Conservation (phyloP, 2,888 invertebrate species). For the Xylota sylvarum region DNA sequence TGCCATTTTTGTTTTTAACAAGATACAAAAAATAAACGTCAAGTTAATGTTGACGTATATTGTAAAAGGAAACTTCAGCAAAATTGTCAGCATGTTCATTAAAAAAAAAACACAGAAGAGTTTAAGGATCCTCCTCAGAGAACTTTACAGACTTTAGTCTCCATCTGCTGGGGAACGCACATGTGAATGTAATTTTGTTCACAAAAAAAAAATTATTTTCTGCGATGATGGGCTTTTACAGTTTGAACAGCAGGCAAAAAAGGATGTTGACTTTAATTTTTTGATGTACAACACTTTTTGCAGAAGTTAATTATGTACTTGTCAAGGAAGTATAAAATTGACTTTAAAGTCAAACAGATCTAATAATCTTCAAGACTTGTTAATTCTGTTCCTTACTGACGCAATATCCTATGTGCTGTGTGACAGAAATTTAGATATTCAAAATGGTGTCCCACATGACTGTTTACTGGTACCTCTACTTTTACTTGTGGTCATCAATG, state of each 20-base stretch:
- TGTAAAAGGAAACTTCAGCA: constrained; percentile 8
- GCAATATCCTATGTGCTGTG: too few species aligned
- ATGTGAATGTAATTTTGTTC: constrained; percentile 3
- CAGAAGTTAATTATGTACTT: too few species aligned
- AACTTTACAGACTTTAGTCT: constrained; percentile 53
- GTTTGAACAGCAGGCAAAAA: background rate
- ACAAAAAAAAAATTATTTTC: background rate
- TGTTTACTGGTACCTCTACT: too few species aligned
- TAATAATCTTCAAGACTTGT: too few species aligned
- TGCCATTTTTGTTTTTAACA: constrained; percentile 12
- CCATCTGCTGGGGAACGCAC: background rate
- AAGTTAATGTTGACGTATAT: constrained; percentile 67
- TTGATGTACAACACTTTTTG: too few species aligned
- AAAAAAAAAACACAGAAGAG: constrained; percentile 7
- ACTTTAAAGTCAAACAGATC: too few species aligned
- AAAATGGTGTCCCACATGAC: too few species aligned
- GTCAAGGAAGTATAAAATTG: too few species aligned
- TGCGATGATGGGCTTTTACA: background rate
- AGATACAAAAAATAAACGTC: constrained; percentile 56
- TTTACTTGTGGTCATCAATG: too few species aligned
- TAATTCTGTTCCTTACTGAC: too few species aligned
- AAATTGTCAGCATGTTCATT: constrained; percentile 57
- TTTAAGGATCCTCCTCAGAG: constrained; percentile 38
- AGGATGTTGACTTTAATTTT: too few species aligned
- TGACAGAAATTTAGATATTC: too few species aligned